Conservation (phyloP, 2,797 vertebrate genomes). For the Leptodactylus fallax region DNA sequence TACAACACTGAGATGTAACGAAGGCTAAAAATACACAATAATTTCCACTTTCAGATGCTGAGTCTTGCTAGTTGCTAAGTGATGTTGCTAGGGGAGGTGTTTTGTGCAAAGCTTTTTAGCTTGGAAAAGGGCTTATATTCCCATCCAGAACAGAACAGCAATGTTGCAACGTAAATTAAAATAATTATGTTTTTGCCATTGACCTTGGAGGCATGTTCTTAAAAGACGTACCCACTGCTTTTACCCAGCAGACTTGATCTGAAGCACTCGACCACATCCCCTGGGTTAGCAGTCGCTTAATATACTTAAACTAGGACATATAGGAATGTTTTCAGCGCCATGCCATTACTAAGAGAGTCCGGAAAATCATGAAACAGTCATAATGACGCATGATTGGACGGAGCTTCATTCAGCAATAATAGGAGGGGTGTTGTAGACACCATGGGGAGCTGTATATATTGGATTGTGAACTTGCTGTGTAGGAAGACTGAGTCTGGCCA, state of each 20-base stretch:
- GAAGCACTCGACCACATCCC: not conserved
- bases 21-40: slow-evolving; percentile 44
- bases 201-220: not conserved
- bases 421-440: not conserved
- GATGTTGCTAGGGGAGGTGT: slow-evolving; percentile 35
- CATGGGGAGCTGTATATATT: not conserved
- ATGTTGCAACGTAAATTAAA: slow-evolving; percentile 24
- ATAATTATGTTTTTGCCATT: slow-evolving; percentile 20
- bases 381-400: not conserved
- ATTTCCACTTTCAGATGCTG: slow-evolving; percentile 40
- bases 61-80: slow-evolving; percentile 40
- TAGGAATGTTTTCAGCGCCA: not conserved
- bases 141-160: slow-evolving; percentile 13
- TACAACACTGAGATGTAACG: slow-evolving; percentile 1
- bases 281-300: not conserved
- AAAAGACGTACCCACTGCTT: not conserved
- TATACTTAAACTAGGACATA: not conserved
- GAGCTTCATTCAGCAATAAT: not conserved
- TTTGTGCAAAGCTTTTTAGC: slow-evolving; percentile 16
- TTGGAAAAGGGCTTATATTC: slow-evolving; percentile 10
- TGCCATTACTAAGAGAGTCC: not conserved
- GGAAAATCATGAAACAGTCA: not conserved
- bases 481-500: not conserved
- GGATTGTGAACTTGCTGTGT: slow-evolving; percentile 2
- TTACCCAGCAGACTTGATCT: not conserved